These are phyloP conservation scores for Dipodomys stephensi DNA, from an alignment of 2,113 vertebrate genomes.

Conservation along the genomic window DNA sequence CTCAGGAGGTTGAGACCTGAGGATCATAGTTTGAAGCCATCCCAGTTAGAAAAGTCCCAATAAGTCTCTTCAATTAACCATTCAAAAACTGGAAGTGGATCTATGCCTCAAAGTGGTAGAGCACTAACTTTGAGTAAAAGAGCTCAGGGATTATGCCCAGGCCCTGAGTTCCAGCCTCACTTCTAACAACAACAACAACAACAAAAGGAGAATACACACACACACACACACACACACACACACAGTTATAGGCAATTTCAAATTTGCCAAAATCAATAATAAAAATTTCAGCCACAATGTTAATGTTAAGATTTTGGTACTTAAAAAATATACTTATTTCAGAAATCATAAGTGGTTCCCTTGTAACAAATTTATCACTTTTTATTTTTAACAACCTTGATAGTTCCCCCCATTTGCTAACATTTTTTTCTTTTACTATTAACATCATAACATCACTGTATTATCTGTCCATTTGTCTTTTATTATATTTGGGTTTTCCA, in stretches of 20 bases:
- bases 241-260: not conserved
- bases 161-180: too few species aligned
- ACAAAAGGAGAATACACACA: too few species aligned
- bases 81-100: too few species aligned
- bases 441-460: not conserved
- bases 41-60: too few species aligned
- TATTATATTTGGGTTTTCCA: not conserved
- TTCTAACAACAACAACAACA: too few species aligned
- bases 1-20: too few species aligned
- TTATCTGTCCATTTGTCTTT: not conserved
- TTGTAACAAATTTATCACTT: not conserved
- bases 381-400: not conserved
- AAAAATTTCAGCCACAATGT: not conserved
- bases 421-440: not conserved
- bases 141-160: too few species aligned
- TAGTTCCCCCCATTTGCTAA: not conserved
- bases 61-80: too few species aligned
- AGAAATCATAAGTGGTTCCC: not conserved
- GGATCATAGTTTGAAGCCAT: too few species aligned
- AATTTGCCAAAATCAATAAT: slow-evolving; percentile 21
- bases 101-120: too few species aligned
- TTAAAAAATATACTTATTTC: not conserved
- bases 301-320: not conserved
- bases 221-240: too few species aligned
- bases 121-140: too few species aligned